Percentiles rank a stretch among this genome's conserved stretches.
Evolutionary conservation across 2,888 invertebrate species (phyloP).

Genomic region (Pachycephus smyrnensis): DNA sequence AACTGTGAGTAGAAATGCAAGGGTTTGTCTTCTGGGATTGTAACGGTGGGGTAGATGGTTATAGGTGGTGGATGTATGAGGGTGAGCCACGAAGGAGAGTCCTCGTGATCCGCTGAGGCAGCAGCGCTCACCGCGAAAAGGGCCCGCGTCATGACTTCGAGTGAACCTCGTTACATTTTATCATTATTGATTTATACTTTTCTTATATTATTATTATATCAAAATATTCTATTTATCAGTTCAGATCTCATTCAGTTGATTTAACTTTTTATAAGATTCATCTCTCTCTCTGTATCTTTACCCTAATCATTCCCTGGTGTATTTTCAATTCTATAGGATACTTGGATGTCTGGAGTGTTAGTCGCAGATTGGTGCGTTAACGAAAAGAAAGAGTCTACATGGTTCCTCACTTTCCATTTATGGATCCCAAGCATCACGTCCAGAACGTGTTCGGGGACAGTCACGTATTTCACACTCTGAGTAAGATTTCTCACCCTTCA

Average conservation of each 20-base stretch:
- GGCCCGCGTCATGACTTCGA: slow-evolving; percentile 33
- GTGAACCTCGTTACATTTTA: neutral
- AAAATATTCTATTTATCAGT: neutral
- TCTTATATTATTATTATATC: neutral
- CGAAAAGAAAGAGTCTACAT: slow-evolving; percentile 27
- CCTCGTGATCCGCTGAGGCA: slow-evolving; percentile 42
- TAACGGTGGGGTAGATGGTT: neutral
- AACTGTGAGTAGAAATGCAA: neutral
- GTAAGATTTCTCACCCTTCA: neutral
- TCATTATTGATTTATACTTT: neutral
- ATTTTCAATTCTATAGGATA: slow-evolving; percentile 7
- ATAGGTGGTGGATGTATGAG: neutral
- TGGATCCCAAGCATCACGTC: slow-evolving; percentile 28
- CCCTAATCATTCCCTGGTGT: slow-evolving; percentile 19
- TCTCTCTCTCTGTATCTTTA: neutral
- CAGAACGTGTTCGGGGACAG: neutral
- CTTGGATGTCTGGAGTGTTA: neutral
- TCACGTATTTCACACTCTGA: neutral
- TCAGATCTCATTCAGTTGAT: neutral
- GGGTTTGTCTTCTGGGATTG: neutral
- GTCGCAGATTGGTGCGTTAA: neutral
- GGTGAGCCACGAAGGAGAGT: slow-evolving; percentile 21
- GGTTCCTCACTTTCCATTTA: slow-evolving; percentile 35
- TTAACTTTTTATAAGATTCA: neutral
- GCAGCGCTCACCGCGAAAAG: slow-evolving; percentile 34